Evolutionary conservation across 2,888 invertebrate genomes (phyloP).

Genomic region (Synanthedon vespiformis): DNA sequence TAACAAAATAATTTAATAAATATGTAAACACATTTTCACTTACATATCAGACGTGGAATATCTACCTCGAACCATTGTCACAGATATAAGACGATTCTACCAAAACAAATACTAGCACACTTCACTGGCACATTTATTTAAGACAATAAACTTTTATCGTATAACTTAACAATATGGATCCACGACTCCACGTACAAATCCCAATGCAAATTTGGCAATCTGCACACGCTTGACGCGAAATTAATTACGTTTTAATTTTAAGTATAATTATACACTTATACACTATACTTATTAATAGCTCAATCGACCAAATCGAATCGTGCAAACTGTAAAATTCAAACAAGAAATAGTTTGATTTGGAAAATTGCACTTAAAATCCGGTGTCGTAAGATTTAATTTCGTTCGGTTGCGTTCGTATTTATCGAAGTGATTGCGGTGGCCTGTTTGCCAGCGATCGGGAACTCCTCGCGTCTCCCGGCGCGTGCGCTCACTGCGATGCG

Average conservation of each 20-base stretch:
- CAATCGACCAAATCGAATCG: background rate
- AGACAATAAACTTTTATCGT: constrained; percentile 40
- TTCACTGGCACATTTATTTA: constrained; percentile 24
- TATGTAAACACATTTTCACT: constrained; percentile 27
- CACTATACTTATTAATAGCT: constrained; percentile 46
- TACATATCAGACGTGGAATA: constrained; percentile 62
- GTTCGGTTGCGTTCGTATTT: constrained; percentile 50
- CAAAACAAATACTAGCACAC: constrained; percentile 11
- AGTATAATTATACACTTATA: constrained; percentile 27
- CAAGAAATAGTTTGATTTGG: constrained; percentile 10
- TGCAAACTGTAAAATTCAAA: background rate
- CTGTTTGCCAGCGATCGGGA: constrained; percentile 24
- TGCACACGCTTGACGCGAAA: constrained; percentile 5
- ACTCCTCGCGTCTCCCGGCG: constrained; percentile 42
- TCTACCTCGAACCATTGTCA: constrained; percentile 61
- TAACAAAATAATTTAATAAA: too few relatives aligned
- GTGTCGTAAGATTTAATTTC: constrained; percentile 36
- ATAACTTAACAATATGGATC: constrained; percentile 10
- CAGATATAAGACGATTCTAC: constrained; percentile 8
- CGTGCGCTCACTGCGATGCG: constrained; percentile 37
- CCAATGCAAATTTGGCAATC: constrained; percentile 57
- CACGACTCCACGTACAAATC: constrained; percentile 34
- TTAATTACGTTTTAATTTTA: too few relatives aligned
- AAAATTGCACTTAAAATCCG: constrained; percentile 19
- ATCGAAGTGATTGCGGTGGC: constrained; percentile 25